Base-by-base conservation (phyloP, 1,140 invertebrate genomes). In the Nephila pilipes region DNA sequence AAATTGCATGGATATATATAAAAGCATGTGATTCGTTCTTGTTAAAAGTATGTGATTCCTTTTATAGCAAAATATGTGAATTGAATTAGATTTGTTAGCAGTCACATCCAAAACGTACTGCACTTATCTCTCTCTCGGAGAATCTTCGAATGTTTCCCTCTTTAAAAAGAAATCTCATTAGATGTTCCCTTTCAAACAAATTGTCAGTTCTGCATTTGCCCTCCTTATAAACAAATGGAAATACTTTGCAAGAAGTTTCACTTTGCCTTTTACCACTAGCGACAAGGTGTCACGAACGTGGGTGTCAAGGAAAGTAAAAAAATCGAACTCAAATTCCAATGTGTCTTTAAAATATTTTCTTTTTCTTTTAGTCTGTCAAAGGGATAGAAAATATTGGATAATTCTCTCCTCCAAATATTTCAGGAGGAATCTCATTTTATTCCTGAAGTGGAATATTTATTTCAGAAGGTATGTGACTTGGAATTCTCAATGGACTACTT, bases 341-440 rank as follows among this genome's bases (percentile, higher is more conserved):
- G 69, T 75, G 16, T 75, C 69, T 75, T 75, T 32, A 75, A 75
- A 75, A 36, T 75, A 75, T 18, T 32, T 32, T 32, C 14, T 36
- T 32, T 75, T 36, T 75, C 65, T 75, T 32, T 75, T 75, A 18
- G 14, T 20, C 18, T 16, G 18, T 1, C 2, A 20, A 32, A 75
- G 69, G 29, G 36, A 75, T 75, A 36, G 69, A 36, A 75, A 75
- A 75, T 75, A 36, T 75, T 75, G 69, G 69, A 75, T 75, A 75
- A 75, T 75, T 75, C 69, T 29, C 29, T 75, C 29, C 18, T 75
- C 69, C 69, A 36, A 36, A 75, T 36, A 75, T 75, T 29, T 75
- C 29, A 36, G 29, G 16, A 3, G 16, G 18, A 75, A 75, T 75
- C 69, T 75, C 69, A 36, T 36, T 75, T 75, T 32, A 14, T 75